Evolutionary conservation across 2,113 vertebrate species (phyloP).

Genomic region (Microcebus tavaratra): DNA sequence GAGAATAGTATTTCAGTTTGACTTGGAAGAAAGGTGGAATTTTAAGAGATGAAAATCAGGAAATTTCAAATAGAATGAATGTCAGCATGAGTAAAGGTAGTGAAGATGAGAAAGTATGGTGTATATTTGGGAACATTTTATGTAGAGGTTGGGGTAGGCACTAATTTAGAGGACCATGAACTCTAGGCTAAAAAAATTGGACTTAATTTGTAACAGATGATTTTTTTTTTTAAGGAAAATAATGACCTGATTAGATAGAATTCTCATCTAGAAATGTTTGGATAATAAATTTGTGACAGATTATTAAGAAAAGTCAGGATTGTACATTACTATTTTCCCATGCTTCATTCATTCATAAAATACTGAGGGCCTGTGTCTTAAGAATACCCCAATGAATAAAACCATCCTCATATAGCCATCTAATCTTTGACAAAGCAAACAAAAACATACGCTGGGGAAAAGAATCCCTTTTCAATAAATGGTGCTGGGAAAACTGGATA

Average conservation of each 20-base stretch:
- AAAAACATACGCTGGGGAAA: too few species aligned
- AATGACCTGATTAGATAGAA: background rate
- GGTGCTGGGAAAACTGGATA: too few species aligned
- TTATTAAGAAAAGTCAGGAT: conserved; percentile 6
- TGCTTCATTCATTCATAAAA: conserved; percentile 27
- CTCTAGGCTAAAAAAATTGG: conserved; percentile 18
- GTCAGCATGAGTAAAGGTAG: conserved; percentile 27
- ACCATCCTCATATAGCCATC: too few species aligned
- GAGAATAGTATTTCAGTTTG: conserved; percentile 48
- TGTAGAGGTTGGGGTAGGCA: background rate
- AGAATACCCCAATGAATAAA: background rate
- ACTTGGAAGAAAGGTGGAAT: background rate
- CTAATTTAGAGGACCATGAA: conserved; percentile 33
- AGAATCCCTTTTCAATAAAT: too few species aligned
- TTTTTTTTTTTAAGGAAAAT: background rate
- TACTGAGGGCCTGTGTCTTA: background rate
- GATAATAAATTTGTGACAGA: background rate
- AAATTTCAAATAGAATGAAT: conserved; percentile 37
- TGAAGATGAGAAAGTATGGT: background rate
- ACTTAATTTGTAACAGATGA: conserved; percentile 9
- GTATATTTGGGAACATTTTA: conserved; percentile 41
- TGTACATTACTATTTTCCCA: background rate
- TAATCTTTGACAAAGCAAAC: too few species aligned
- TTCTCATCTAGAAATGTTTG: conserved; percentile 7
- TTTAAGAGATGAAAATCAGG: conserved; percentile 39